A percentile compares a stretch with the other conserved stretches of the same genome.
These are phyloP conservation scores for Philypnodon macrostomus DNA, from an alignment of 2,797 vertebrate genomes.

Conservation along the genomic window DNA sequence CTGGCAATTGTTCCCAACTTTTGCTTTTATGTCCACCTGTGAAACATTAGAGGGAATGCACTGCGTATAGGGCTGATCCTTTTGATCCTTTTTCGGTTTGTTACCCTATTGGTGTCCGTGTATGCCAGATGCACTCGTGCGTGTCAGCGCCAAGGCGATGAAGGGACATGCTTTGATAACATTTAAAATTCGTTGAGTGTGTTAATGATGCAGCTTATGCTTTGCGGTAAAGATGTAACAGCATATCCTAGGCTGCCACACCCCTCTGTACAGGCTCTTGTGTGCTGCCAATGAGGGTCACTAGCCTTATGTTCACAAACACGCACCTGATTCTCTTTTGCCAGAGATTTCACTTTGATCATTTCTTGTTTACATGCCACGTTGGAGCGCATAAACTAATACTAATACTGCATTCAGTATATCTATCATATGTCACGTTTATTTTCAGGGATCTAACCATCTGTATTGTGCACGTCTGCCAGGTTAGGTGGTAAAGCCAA, in stretches of 20 bases:
- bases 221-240: not conserved
- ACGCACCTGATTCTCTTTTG: constrained; percentile 3
- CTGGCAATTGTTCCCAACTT: constrained; percentile 51
- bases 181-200: constrained; percentile 5
- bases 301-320: constrained; percentile 3
- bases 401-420: constrained; percentile 8
- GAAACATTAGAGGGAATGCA: not conserved
- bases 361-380: constrained; percentile 12
- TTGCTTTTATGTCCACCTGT: constrained; percentile 12
- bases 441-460: no score
- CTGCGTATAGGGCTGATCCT: not conserved
- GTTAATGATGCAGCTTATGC: constrained; percentile 8
- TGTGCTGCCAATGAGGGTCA: not conserved
- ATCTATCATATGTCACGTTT: no score
- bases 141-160: constrained; percentile 1
- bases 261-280: constrained; percentile 51
- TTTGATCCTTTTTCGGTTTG: not conserved
- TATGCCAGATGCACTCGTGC: not conserved
- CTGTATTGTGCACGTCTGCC: constrained; percentile 37
- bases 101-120: not conserved
- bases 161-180: not conserved
- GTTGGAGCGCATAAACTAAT: constrained; percentile 26
- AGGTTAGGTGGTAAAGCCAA: constrained; percentile 35
- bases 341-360: not conserved
- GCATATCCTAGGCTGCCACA: constrained; percentile 51